Percentiles rank a stretch among this genome's conserved stretches.
Evolutionary conservation across 2,888 invertebrate species (phyloP).

Genomic region (Clitarchus hookeri): DNA sequence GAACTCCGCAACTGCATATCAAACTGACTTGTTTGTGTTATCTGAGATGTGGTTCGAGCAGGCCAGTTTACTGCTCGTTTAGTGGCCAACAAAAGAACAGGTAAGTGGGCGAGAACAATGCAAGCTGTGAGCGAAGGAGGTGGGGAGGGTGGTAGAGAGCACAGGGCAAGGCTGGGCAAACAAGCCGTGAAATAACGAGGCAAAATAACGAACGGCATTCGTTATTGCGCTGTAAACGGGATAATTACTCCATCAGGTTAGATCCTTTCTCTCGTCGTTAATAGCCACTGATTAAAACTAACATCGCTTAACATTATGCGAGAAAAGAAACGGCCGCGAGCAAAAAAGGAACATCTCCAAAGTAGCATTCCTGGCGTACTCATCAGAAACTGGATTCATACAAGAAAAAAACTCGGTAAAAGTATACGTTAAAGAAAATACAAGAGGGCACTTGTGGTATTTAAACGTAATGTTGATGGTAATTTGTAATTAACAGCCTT

Average conservation of each 20-base stretch:
- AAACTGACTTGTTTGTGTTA: background rate
- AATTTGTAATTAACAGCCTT: no score
- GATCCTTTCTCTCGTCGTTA: slow-evolving; percentile 34
- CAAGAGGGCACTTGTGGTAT: no score
- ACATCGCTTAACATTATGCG: slow-evolving; percentile 36
- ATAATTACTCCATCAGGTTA: slow-evolving; percentile 39
- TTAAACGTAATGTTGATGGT: no score
- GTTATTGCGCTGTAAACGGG: slow-evolving; percentile 35
- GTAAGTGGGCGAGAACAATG: background rate
- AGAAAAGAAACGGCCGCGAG: slow-evolving; percentile 4
- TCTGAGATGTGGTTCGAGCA: background rate
- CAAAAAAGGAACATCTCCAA: background rate
- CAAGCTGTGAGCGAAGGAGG: background rate
- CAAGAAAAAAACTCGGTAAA: no score
- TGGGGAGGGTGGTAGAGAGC: background rate
- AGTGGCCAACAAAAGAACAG: background rate
- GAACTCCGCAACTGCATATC: background rate
- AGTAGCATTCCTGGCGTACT: background rate
- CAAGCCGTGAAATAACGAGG: slow-evolving; percentile 19
- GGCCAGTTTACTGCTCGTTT: slow-evolving; percentile 1
- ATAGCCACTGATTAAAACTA: slow-evolving; percentile 38
- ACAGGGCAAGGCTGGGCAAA: background rate
- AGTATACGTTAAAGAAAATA: no score
- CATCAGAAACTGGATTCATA: no score
- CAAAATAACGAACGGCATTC: slow-evolving; percentile 27